These are phyloP conservation scores for Oryzias curvinotus DNA, from an alignment of 2,113 vertebrate species.

Conservation along the genomic window DNA sequence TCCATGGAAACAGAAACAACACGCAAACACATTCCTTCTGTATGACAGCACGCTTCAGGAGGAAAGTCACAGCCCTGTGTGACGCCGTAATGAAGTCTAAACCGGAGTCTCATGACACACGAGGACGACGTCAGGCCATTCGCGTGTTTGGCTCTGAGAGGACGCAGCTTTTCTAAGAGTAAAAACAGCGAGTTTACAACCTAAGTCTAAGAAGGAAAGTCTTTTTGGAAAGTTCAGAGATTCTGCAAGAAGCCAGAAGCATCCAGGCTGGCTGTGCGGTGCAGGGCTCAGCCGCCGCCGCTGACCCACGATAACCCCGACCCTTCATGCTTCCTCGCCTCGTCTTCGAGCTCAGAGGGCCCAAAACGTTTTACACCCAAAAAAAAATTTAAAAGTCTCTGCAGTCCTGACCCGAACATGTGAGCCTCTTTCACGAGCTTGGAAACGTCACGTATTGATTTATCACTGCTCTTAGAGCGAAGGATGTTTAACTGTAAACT, in stretches of 20 bases:
- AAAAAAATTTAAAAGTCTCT: not conserved
- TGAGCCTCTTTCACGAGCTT: slow-evolving; percentile 12
- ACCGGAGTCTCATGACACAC: slow-evolving; percentile 33
- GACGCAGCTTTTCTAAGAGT: slow-evolving; percentile 9
- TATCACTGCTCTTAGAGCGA: slow-evolving; percentile 17
- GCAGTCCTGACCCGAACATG: slow-evolving; percentile 1
- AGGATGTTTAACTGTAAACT: slow-evolving; percentile 40
- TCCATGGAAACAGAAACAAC: slow-evolving; percentile 55
- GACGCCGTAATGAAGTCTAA: slow-evolving; percentile 31
- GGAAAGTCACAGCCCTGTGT: slow-evolving; percentile 1
- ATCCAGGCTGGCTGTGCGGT: not conserved
- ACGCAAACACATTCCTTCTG: slow-evolving; percentile 23
- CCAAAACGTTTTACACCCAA: slow-evolving; percentile 18
- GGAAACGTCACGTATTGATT: slow-evolving; percentile 37
- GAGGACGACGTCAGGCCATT: slow-evolving; percentile 39
- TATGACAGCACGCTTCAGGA: slow-evolving; percentile 36
- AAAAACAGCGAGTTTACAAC: not conserved
- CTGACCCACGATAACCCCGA: slow-evolving; percentile 42
- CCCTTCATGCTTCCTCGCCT: slow-evolving; percentile 26
- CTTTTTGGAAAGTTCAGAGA: too few species aligned
- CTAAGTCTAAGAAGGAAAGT: too few species aligned
- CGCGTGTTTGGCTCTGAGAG: slow-evolving; percentile 31
- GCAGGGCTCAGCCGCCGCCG: slow-evolving; percentile 24
- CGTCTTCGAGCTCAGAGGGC: slow-evolving; percentile 26
- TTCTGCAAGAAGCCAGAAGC: too few species aligned